phyloP scores from a whole-genome alignment of 2,888 invertebrate genomes.

The Rhyacophila evoluta region DNA sequence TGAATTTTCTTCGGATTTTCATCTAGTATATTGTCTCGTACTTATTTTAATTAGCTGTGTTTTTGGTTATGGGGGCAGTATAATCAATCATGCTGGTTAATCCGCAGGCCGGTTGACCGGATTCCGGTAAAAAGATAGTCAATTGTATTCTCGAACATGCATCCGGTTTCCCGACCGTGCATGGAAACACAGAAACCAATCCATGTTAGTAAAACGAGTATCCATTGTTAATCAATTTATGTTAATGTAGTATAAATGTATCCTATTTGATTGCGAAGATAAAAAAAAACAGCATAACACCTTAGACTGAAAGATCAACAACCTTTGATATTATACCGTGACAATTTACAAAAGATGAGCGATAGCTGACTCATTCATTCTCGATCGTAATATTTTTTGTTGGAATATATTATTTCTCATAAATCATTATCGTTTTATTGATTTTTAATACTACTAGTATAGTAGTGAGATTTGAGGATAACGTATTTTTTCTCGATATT shows the following conservation, averaged over 20 bases:
- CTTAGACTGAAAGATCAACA: neutral
- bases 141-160: no score
- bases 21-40: no score
- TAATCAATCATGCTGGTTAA: no score
- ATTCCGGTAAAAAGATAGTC: no score
- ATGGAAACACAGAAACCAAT: no score
- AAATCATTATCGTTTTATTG: neutral
- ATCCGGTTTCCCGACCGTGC: no score
- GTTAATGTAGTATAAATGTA: neutral
- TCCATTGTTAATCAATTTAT: neutral
- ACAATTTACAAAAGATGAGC: neutral
- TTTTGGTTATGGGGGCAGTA: no score
- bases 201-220: neutral
- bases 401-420: no score
- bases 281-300: neutral
- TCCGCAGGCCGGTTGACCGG: no score
- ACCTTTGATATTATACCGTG: neutral
- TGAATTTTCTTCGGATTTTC: no score
- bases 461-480: neutral
- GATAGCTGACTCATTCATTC: neutral
- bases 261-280: neutral
- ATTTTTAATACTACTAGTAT: neutral
- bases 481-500: neutral
- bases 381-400: neutral
- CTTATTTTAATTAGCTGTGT: no score